phyloP scores from a whole-genome alignment of 2,113 vertebrate genomes.

The Planiliza haematocheilus region DNA sequence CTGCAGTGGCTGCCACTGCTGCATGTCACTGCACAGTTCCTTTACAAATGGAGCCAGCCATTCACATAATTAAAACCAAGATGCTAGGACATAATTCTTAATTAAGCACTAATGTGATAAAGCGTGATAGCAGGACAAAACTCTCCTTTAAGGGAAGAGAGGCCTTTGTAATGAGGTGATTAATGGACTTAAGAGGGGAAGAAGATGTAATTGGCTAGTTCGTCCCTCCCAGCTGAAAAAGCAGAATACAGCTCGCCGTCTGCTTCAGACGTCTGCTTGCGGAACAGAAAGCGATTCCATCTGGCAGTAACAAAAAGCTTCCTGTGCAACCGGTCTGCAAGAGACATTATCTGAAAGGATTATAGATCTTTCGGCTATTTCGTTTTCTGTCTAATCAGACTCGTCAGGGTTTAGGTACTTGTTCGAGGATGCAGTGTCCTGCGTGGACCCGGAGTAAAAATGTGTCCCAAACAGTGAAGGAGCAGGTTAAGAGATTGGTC shows the following conservation, averaged over 20 bases:
- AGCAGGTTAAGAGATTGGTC: neutral
- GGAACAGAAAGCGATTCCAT: conserved; percentile 26
- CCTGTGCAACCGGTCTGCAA: conserved; percentile 6
- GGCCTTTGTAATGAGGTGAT: conserved; percentile 86
- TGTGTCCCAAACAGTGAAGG: neutral
- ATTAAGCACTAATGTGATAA: conserved; percentile 94
- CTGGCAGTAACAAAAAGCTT: conserved; percentile 16
- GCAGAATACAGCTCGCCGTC: conserved; percentile 41
- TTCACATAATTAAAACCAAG: conserved; percentile 89
- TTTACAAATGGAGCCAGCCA: conserved; percentile 86
- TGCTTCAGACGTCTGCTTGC: conserved; percentile 32
- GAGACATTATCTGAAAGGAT: conserved; percentile 27
- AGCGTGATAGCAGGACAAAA: conserved; percentile 79
- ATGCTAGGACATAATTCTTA: conserved; percentile 91
- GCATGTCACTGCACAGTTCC: conserved; percentile 62
- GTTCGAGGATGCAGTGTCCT: conserved; percentile 1
- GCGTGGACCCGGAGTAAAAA: too few species aligned
- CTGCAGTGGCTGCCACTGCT: conserved; percentile 48
- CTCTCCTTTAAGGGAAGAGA: conserved; percentile 76
- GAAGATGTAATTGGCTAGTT: conserved; percentile 84
- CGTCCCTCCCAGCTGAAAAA: conserved; percentile 61
- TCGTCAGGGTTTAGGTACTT: conserved; percentile 1
- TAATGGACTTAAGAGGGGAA: conserved; percentile 83
- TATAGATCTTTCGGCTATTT: conserved; percentile 9
- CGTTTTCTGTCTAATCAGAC: conserved; percentile 20